A percentile compares a stretch with the other conserved stretches of the same genome.
phyloP scores from a whole-genome alignment of 2,113 vertebrate genomes.

The Condylura cristata region DNA sequence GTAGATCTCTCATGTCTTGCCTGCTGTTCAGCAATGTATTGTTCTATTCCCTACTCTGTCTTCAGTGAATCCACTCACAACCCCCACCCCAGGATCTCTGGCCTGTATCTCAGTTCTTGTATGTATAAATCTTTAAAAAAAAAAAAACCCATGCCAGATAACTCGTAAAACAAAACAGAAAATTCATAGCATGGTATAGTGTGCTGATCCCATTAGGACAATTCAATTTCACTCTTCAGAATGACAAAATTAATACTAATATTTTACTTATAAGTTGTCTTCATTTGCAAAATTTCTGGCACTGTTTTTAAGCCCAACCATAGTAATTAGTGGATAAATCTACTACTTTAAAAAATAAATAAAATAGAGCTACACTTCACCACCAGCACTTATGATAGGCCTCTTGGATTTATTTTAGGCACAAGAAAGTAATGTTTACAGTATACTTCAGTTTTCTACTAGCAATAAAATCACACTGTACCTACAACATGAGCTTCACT shows the following conservation, averaged over 20 bases:
- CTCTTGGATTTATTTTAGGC: not conserved
- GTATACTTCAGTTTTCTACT: not conserved
- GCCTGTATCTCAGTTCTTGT: no score
- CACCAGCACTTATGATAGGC: not conserved
- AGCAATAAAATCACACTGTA: constrained; percentile 1
- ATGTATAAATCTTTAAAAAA: no score
- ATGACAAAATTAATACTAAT: not conserved
- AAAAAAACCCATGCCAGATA: no score
- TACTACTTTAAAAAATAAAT: not conserved
- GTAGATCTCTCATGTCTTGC: no score
- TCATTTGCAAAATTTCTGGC: constrained; percentile 27
- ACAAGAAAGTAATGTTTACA: constrained; percentile 18
- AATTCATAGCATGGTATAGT: not conserved
- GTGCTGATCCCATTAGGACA: not conserved
- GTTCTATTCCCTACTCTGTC: no score
- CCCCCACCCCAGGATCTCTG: no score
- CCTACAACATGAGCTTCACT: not conserved
- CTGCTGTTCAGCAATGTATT: no score
- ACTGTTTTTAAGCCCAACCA: not conserved
- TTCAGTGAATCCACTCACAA: no score
- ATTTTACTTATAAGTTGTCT: not conserved
- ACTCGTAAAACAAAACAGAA: not conserved
- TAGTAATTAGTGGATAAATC: constrained; percentile 21
- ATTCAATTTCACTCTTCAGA: not conserved
- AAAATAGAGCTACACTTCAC: constrained; percentile 35